These are phyloP conservation scores for Rhabdophis nuchalis DNA, from an alignment of 2,797 vertebrate species.

Conservation along the genomic window DNA sequence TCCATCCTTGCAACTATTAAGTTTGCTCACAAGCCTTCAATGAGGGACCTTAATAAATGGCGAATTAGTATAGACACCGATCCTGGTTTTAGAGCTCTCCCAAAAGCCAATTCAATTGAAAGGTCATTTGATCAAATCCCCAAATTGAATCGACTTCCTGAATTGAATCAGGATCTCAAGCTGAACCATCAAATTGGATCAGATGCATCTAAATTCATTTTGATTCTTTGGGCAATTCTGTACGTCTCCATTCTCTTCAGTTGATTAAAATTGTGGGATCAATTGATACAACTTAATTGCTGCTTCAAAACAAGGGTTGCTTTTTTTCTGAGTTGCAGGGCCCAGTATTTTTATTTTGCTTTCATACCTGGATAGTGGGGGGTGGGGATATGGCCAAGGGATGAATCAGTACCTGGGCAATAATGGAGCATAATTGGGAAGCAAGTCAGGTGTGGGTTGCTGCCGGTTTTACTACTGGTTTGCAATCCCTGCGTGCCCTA, in stretches of 20 bases:
- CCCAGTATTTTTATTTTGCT: background rate
- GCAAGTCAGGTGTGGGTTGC: no score
- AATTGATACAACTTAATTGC: background rate
- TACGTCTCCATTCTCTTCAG: background rate
- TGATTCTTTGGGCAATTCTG: background rate
- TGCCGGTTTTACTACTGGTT: no score
- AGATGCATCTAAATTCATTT: background rate
- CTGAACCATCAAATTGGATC: background rate
- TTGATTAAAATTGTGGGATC: background rate
- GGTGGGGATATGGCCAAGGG: background rate
- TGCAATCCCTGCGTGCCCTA: no score
- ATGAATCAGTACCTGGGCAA: background rate
- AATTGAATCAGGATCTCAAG: background rate
- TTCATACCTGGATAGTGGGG: background rate
- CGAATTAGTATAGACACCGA: background rate
- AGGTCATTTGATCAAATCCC: background rate
- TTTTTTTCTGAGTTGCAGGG: background rate
- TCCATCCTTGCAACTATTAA: background rate
- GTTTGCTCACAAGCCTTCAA: background rate
- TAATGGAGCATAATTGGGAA: background rate
- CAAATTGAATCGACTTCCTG: background rate
- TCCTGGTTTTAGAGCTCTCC: background rate
- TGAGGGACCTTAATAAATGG: background rate
- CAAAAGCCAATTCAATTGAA: background rate
- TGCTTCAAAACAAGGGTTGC: background rate